Evolutionary conservation across 2,113 vertebrate species (phyloP).

Genomic region (Rhinogobius similis): DNA sequence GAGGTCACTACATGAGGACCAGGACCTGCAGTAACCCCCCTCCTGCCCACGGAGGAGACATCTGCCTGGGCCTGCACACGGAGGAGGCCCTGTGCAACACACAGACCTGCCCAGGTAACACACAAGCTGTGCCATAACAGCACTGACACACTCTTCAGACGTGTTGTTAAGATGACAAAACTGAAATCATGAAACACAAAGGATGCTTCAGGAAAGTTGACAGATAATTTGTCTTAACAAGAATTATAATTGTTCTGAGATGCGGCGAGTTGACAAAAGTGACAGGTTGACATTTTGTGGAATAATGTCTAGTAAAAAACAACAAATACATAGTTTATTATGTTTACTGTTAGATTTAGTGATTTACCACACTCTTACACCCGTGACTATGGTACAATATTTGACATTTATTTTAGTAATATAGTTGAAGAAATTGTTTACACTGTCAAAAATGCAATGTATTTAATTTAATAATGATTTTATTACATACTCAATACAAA

Average conservation of each 20-base stretch:
- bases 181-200: neutral
- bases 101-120: constrained; percentile 87
- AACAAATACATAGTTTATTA: no score
- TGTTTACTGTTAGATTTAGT: neutral
- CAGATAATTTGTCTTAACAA: neutral
- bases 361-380: neutral
- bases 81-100: constrained; percentile 96
- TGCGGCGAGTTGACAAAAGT: no score
- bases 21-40: constrained; percentile 91
- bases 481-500: no score
- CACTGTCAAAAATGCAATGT: no score
- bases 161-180: neutral
- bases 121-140: neutral
- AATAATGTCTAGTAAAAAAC: no score
- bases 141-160: neutral
- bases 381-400: neutral
- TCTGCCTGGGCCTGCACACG: constrained; percentile 95
- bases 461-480: no score
- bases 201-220: neutral
- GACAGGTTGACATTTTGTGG: no score
- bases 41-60: constrained; percentile 92
- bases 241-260: neutral
- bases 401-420: neutral
- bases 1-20: constrained; percentile 94
- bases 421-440: no score